Percentiles rank a stretch among this genome's conserved stretches.
Evolutionary conservation across 2,888 invertebrate genomes (phyloP).

Genomic region (Polyommatus icarus): DNA sequence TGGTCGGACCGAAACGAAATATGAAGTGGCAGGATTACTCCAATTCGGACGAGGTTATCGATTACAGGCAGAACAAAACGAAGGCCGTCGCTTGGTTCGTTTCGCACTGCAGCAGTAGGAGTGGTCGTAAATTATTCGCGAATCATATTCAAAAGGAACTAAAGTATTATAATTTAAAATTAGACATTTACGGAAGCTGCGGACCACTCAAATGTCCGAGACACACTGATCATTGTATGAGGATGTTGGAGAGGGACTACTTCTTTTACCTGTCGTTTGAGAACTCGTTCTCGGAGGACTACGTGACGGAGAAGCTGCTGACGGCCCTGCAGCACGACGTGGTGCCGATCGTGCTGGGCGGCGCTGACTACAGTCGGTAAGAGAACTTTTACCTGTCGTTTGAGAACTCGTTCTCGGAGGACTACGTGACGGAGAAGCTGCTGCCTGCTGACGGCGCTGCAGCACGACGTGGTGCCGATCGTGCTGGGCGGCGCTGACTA

Average conservation of each 20-base stretch:
- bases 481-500: constrained; percentile 86
- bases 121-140: constrained; percentile 52
- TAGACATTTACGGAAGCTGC: constrained; percentile 80
- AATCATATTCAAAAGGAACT: constrained; percentile 52
- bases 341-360: constrained; percentile 85
- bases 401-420: constrained; percentile 84
- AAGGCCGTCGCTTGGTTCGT: constrained; percentile 74
- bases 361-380: constrained; percentile 81
- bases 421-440: constrained; percentile 80
- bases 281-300: constrained; percentile 83
- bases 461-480: constrained; percentile 83
- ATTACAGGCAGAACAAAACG: constrained; percentile 53
- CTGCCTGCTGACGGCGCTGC: constrained; percentile 80
- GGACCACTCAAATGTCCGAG: constrained; percentile 60
- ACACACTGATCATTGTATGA: constrained; percentile 51
- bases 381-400: constrained; percentile 2
- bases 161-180: constrained; percentile 47
- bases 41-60: constrained; percentile 47
- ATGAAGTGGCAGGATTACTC: constrained; percentile 51
- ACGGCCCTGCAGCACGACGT: constrained; percentile 79
- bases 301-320: constrained; percentile 81
- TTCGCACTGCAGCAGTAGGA: constrained; percentile 59
- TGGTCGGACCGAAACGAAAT: constrained; percentile 58
- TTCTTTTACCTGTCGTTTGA: constrained; percentile 88
- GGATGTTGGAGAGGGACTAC: constrained; percentile 78